These are phyloP conservation scores for Drosophila rubida DNA, from an alignment of 2,888 invertebrate genomes.

Conservation along the genomic window DNA sequence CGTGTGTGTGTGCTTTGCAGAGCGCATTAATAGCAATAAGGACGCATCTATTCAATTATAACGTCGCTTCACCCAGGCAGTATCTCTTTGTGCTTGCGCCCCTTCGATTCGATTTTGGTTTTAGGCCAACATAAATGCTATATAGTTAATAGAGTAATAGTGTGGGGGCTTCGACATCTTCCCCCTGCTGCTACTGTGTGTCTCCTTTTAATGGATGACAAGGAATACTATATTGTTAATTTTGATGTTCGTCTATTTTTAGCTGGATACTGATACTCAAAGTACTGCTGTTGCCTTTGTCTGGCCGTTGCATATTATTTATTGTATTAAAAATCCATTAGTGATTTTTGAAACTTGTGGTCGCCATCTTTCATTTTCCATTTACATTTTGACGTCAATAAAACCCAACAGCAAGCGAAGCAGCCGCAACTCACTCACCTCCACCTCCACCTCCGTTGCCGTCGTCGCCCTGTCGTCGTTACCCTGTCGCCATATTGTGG, in stretches of 20 bases:
- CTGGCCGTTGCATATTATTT: slow-evolving; percentile 65
- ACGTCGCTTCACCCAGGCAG: slow-evolving; percentile 15
- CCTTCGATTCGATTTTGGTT: slow-evolving; percentile 24
- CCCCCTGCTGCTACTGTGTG: neutral
- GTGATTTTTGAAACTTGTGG: slow-evolving; percentile 81
- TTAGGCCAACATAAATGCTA: slow-evolving; percentile 34
- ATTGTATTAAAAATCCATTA: slow-evolving; percentile 81
- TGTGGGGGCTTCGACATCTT: slow-evolving; percentile 37
- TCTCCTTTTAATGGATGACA: slow-evolving; percentile 71
- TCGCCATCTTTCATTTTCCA: slow-evolving; percentile 76
- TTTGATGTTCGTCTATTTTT: neutral
- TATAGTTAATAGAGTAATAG: neutral
- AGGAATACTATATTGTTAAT: slow-evolving; percentile 50
- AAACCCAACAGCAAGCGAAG: slow-evolving; percentile 45
- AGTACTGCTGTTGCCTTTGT: neutral
- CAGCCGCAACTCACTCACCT: neutral
- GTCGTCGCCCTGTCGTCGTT: neutral
- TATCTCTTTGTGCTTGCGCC: neutral
- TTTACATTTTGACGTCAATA: slow-evolving; percentile 77
- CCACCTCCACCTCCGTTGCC: neutral
- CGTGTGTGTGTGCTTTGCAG: slow-evolving; percentile 13
- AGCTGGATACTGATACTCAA: neutral
- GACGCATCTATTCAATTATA: slow-evolving; percentile 77
- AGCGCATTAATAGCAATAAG: slow-evolving; percentile 72
- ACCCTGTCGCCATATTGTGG: slow-evolving; percentile 65